Base-by-base conservation (phyloP, 2,888 invertebrate species). In the Volucella zonaria region DNA sequence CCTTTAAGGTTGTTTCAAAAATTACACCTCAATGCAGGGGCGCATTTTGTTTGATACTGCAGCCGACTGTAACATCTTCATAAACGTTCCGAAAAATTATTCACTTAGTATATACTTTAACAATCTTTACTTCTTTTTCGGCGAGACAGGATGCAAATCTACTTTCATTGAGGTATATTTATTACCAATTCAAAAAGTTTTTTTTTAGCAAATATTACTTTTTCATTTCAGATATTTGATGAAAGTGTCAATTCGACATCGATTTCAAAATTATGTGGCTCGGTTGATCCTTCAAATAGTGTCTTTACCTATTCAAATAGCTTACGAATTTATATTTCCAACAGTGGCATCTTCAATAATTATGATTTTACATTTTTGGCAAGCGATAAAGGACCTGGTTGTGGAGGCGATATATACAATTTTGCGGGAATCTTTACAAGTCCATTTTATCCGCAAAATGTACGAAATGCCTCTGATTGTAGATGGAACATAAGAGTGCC, bases 21-120 rank as follows among this genome's bases (percentile, higher is more conserved):
- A 96, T 88, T 97, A 94, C 88, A 95, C 95, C 0, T 93, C 93
- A 0, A 89, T 93, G 1, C 95, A 95, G 89, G 97, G 97, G 1
- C 93, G 95, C 88, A 93, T 97, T 59, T 91, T 92, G 66, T 91
- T 93, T 10, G 82, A 89, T 10, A 78, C 91, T 76, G 90, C 89
- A 0, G 87, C 88, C 3, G 89, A 93, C 56, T 98, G 97, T 89
- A 93, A 93, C 86, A 93, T 95, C 0, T 93, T 93, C 4, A 95
- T 98, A 40, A 93, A 92, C 12, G 95, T 95, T 0, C 94, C 95
- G 1, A 93, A 89, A 87, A 96, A 94, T 90, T 92, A 92, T 88
- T 95, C 95, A 0, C 93, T 98, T 85, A 94, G 96, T 0, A 88
- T 96, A 0, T 97, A 96, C 89, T 96, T 95, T 88, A 91, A 91